Conservation (phyloP, 2,888 invertebrate species). For the Lampropteryx suffumata region DNA sequence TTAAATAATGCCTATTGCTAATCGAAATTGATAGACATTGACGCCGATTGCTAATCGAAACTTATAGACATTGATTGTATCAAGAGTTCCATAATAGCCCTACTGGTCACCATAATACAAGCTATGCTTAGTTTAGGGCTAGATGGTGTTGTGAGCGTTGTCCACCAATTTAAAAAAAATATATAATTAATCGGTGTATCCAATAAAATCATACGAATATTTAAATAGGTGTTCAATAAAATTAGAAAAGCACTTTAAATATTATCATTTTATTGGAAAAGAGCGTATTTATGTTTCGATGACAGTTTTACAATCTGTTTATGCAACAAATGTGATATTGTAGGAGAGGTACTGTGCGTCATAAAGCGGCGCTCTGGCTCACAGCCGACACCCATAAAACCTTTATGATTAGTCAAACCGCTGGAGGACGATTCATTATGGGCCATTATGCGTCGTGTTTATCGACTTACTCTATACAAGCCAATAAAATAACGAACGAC, state of each 20-base stretch:
- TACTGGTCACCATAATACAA: too few species aligned
- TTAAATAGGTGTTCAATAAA: conserved; percentile 29
- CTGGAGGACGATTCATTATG: conserved; percentile 80
- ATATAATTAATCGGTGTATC: conserved; percentile 16
- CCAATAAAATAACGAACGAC: conserved; percentile 83
- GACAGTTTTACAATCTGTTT: conserved; percentile 53
- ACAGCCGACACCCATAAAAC: conserved; percentile 76
- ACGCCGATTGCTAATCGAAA: too few species aligned
- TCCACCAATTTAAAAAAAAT: too few species aligned
- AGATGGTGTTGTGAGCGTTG: too few species aligned
- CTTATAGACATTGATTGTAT: too few species aligned
- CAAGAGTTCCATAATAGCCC: too few species aligned
- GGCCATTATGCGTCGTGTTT: conserved; percentile 82
- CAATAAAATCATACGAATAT: conserved; percentile 27
- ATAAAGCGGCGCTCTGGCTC: conserved; percentile 67
- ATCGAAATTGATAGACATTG: too few species aligned
- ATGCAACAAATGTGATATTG: conserved; percentile 54
- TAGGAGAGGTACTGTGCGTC: conserved; percentile 48
- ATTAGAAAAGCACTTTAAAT: conserved; percentile 28
- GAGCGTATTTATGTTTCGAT: conserved; percentile 37
- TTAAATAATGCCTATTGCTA: too few species aligned
- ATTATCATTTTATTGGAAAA: conserved; percentile 34
- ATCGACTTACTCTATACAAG: conserved; percentile 81
- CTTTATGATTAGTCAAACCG: conserved; percentile 81
- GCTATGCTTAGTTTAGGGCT: too few species aligned